Percentiles rank a stretch among this genome's conserved stretches.
phyloP scores from a whole-genome alignment of 2,113 vertebrate genomes.

The Siphamia tubifer region DNA sequence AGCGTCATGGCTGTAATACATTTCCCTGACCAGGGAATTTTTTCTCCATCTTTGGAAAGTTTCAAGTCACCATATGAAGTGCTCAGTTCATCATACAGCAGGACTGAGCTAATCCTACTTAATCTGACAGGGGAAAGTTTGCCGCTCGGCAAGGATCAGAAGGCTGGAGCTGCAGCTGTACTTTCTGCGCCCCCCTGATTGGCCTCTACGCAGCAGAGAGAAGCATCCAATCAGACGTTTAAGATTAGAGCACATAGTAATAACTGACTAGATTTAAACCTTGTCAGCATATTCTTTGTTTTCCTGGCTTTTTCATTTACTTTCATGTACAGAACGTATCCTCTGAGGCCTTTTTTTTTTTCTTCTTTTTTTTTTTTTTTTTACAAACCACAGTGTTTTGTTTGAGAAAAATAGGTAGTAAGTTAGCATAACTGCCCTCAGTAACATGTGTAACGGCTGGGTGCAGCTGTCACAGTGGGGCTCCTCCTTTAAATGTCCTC shows the following conservation, averaged over 20 bases:
- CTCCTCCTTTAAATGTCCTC: constrained; percentile 33
- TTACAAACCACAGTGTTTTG: constrained; percentile 36
- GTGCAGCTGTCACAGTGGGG: constrained; percentile 82
- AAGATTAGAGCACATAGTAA: constrained; percentile 79
- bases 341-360: no score
- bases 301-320: neutral
- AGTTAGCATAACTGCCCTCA: constrained; percentile 65
- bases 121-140: constrained; percentile 78
- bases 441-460: constrained; percentile 73
- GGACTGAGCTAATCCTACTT: constrained; percentile 71
- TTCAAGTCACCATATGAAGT: constrained; percentile 64
- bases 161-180: constrained; percentile 54
- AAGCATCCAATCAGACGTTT: constrained; percentile 79
- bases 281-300: neutral
- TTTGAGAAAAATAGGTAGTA: neutral
- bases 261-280: constrained; percentile 77
- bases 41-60: constrained; percentile 56
- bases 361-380: no score
- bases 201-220: constrained; percentile 63
- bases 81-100: constrained; percentile 69
- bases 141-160: constrained; percentile 63
- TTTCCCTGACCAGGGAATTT: constrained; percentile 37
- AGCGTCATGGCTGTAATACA: constrained; percentile 42
- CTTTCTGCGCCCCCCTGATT: constrained; percentile 57
- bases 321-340: neutral